A percentile compares a stretch with the other conserved stretches of the same genome.
These are phyloP conservation scores for Mus pahari DNA, from an alignment of 2,113 vertebrate genomes.

Conservation along the genomic window DNA sequence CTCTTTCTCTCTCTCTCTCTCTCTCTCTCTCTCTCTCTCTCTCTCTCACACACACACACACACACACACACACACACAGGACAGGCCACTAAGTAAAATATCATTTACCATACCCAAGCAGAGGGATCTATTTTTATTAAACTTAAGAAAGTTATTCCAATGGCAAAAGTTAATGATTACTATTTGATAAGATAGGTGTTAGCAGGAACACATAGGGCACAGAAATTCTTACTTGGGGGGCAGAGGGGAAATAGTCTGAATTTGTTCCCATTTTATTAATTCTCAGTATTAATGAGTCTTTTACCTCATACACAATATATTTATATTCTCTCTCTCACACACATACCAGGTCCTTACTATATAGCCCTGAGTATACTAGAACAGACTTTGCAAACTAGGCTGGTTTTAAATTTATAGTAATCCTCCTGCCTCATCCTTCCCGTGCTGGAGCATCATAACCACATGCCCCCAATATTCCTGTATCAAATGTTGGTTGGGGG, in stretches of 20 bases:
- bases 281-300: not conserved
- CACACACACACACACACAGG: not conserved
- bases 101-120: not conserved
- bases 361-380: not conserved
- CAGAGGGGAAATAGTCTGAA: not conserved
- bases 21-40: no score
- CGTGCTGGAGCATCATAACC: not conserved
- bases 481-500: not conserved
- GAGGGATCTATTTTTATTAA: conserved; percentile 8
- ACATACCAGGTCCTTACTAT: not conserved
- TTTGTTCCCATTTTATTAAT: not conserved
- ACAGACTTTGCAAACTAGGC: not conserved
- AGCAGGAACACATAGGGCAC: not conserved
- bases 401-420: not conserved
- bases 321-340: no score
- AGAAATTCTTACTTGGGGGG: not conserved
- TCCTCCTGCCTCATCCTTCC: not conserved
- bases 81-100: not conserved
- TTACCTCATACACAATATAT: not conserved
- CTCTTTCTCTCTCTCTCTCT: not conserved
- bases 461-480: no score
- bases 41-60: not conserved
- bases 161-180: not conserved
- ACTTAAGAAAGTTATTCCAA: not conserved
- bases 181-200: not conserved